Evolutionary conservation across 2,888 invertebrate genomes (phyloP), one percentile per base, ranked within the genome.

Genomic region (Drosophila nr. medialis): DNA sequence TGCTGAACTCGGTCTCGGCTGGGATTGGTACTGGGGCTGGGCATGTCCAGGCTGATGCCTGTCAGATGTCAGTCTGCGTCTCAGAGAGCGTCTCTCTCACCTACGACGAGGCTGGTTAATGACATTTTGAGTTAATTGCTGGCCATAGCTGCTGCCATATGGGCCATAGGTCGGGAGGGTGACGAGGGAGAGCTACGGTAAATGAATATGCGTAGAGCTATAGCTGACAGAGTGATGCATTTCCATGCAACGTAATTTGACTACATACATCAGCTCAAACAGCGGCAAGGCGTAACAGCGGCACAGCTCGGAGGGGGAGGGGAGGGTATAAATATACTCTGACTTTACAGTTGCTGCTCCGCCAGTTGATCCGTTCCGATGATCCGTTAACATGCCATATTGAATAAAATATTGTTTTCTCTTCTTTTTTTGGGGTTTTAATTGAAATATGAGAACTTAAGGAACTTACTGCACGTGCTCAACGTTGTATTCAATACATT

Each of bases 111-210:
- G 84, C 86, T 89, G 87, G 87, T 83, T 85, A 85, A 85, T 85
- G 85, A 90, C 85, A 85, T 90, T 89, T 81, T 87, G 74, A 86
- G 90, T 85, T 85, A 90, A 85, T 85, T 85, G 87, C 90, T 58
- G 89, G 77, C 45, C 56, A 27, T 55, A 38, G 64, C 68, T 63
- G 50, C 63, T 68, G 84, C 81, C 85, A 85, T 90, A 90, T 85
- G 85, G 87, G 85, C 79, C 72, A 72, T 38, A 36, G 48, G 48
- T 55, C 66, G 49, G 55, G 40, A 55, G 63, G 32, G 64, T 48
- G n/a, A 56, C 50, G 45, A 27, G n/a, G 55, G 49, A 65, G 30
- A 27, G 29, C 36, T 77, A 77, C 77, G 88, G 84, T 85, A 89
- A 85, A 77, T 83, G 73, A 89, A 86, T 83, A 86, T 80, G 75